Conservation (phyloP, 2,888 invertebrate species). For the Nomada goodeniana region DNA sequence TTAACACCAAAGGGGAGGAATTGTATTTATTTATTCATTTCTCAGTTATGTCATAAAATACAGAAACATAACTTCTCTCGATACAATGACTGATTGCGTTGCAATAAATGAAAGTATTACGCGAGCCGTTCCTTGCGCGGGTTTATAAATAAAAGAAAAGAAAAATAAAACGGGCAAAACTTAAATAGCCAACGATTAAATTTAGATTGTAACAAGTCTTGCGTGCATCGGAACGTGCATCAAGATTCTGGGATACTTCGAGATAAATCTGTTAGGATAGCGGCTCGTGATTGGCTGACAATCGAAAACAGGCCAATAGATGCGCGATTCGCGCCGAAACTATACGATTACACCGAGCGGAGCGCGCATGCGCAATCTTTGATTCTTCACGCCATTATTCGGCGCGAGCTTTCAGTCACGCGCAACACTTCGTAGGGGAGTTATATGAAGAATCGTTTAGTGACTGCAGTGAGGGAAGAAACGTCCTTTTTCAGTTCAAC, state of each 20-base stretch:
- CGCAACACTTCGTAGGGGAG: slow-evolving; percentile 44
- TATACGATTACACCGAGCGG: not conserved
- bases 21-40: not conserved
- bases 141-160: slow-evolving; percentile 56
- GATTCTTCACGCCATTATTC: slow-evolving; percentile 19
- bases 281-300: slow-evolving; percentile 33
- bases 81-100: not conserved
- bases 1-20: not conserved
- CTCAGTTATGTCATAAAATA: slow-evolving; percentile 24
- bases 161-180: slow-evolving; percentile 8
- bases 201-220: slow-evolving; percentile 49
- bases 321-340: slow-evolving; percentile 24
- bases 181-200: slow-evolving; percentile 58
- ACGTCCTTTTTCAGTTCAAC: not conserved
- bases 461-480: not conserved
- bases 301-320: slow-evolving; percentile 37
- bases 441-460: not conserved
- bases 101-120: slow-evolving; percentile 47
- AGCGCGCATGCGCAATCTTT: slow-evolving; percentile 48
- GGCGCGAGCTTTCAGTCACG: slow-evolving; percentile 61
- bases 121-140: not conserved
- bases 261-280: slow-evolving; percentile 27
- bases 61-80: not conserved
- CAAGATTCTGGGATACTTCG: slow-evolving; percentile 9
- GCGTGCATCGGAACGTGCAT: slow-evolving; percentile 28